Percentiles rank a stretch among this genome's conserved stretches.
Evolutionary conservation across 2,797 vertebrate species (phyloP).

Genomic region (Mus minutoides): DNA sequence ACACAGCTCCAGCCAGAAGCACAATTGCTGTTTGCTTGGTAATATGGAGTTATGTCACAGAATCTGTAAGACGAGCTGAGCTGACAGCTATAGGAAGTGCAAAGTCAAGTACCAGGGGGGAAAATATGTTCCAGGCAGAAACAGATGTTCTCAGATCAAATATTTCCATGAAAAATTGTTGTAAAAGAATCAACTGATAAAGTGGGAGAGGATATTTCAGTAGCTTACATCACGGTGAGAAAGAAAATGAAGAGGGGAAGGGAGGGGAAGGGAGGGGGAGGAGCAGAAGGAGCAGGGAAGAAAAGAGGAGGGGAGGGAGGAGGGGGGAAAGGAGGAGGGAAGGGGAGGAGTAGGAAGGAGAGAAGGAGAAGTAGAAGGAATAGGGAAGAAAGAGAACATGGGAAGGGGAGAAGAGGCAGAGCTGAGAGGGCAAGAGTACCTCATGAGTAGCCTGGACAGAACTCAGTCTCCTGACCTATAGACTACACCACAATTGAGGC

Average conservation of each 20-base stretch:
- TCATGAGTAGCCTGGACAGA: neutral
- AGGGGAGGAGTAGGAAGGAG: too few relatives aligned
- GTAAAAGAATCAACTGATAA: constrained; percentile 44
- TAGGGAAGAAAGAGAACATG: neutral
- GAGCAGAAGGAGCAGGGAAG: neutral
- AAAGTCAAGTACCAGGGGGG: neutral
- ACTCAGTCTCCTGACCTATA: neutral
- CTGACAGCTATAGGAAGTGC: constrained; percentile 62
- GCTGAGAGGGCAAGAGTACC: too few relatives aligned
- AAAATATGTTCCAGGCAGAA: constrained; percentile 10
- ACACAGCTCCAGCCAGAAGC: neutral
- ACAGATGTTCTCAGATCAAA: constrained; percentile 73
- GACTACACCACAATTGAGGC: fast-evolving
- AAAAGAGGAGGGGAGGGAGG: neutral
- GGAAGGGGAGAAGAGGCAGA: neutral
- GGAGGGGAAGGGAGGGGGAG: too few relatives aligned
- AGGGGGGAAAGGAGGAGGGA: fast-evolving
- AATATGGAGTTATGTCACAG: neutral
- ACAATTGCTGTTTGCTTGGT: neutral
- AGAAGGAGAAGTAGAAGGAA: neutral
- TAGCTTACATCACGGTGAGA: neutral
- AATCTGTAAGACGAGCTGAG: neutral
- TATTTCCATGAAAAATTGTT: constrained; percentile 49
- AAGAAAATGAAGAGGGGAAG: too few relatives aligned
- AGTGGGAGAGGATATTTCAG: neutral